Evolutionary conservation across 2,888 invertebrate species (phyloP).

Genomic region (Balanococcus diminutus): DNA sequence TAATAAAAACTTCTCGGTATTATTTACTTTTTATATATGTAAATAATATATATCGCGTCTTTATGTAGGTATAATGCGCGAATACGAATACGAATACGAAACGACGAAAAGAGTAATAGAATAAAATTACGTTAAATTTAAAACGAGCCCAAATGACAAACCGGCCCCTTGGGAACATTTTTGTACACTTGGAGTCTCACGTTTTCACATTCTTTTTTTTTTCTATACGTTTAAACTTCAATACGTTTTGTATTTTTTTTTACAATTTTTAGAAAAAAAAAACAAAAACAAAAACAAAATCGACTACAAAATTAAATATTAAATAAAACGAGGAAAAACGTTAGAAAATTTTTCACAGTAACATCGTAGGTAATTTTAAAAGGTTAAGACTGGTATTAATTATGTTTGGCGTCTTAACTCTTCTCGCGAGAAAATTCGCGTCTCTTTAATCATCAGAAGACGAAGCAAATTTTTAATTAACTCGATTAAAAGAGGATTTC

Average conservation of each 20-base stretch:
- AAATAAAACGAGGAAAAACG: not conserved
- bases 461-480: constrained; percentile 20
- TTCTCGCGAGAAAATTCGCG: not conserved
- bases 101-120: not conserved
- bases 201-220: too few species aligned
- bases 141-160: constrained; percentile 8
- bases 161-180: not conserved
- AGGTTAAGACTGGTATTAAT: constrained; percentile 35
- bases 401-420: constrained; percentile 15
- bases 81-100: too few species aligned
- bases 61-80: too few species aligned
- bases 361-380: constrained; percentile 26
- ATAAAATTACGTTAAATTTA: constrained; percentile 10
- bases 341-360: not conserved
- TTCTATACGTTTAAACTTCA: not conserved
- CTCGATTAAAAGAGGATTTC: constrained; percentile 11
- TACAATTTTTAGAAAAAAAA: not conserved
- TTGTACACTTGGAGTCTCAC: not conserved
- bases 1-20: not conserved
- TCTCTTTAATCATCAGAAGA: not conserved
- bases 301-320: too few species aligned
- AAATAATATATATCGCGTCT: not conserved
- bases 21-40: not conserved
- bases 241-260: constrained; percentile 8
- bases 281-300: not conserved